Evolutionary conservation across 2,888 invertebrate species (phyloP).

Genomic region (Cephus spinipes): DNA sequence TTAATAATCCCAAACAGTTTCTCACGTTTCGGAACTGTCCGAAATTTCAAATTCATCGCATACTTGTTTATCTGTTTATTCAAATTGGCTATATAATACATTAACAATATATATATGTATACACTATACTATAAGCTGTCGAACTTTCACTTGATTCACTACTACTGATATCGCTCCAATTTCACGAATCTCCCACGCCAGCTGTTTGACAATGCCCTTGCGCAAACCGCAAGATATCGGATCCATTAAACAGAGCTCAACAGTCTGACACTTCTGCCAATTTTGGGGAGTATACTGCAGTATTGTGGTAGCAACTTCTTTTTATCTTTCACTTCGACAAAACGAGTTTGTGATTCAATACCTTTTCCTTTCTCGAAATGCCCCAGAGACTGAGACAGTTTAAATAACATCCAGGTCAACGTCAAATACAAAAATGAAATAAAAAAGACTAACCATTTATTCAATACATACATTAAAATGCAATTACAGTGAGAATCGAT

Average conservation of each 20-base stretch:
- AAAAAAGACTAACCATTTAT: not conserved
- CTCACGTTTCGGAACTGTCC: not conserved
- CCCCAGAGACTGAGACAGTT: not conserved
- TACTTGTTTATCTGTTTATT: not conserved
- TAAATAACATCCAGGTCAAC: not conserved
- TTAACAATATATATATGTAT: not conserved
- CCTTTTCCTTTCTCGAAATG: not conserved
- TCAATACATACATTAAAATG: not conserved
- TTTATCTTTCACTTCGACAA: not conserved
- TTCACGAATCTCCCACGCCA: not conserved
- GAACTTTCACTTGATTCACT: not conserved
- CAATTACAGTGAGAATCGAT: slow-evolving; percentile 13
- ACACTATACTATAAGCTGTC: not conserved
- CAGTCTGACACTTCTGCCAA: slow-evolving; percentile 16
- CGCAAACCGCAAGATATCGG: not conserved
- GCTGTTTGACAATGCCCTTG: not conserved
- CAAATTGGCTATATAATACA: not conserved
- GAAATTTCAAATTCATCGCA: not conserved
- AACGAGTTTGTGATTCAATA: not conserved
- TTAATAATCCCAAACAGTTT: not conserved
- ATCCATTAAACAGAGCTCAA: not conserved
- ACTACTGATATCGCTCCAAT: not conserved
- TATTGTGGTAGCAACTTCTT: not conserved
- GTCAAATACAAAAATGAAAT: not conserved
- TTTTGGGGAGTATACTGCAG: slow-evolving; percentile 17